Evolutionary conservation across 2,797 vertebrate species (phyloP), one percentile per base, ranked within the genome.

Genomic region (Hipposideros larvatus): DNA sequence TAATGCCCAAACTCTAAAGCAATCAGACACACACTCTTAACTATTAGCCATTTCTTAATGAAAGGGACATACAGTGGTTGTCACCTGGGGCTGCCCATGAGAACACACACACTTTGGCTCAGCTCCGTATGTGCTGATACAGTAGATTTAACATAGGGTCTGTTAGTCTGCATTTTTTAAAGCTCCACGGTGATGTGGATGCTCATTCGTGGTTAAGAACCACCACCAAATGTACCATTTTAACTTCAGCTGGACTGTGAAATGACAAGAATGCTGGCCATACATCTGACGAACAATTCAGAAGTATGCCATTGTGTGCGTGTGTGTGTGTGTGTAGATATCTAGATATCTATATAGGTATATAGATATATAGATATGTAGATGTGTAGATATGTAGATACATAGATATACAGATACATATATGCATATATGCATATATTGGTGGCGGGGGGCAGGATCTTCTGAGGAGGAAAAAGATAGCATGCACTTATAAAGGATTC

Each of bases 181-280:
- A 87, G 7, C 4, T 78, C 53, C 16, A 31, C 9, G 2, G 9
- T 22, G 18, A 57, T 80, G 59, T 9, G 2, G 5, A 63, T 85
- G 15, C 7, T 66, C 51, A 41, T 65, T 11, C 53, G 7, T 0
- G 34, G 16, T 68, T 61, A 34, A 91, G 34, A 78, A 41, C 4
- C n/a, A 46, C 34, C 19, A 43, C 13, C 59, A 86, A 41, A 0
- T 2, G n/a, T 0, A 0, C 41, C 34, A 83, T 41, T 91, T 18
- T 26, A 90, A 82, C 91, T 83, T 91, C 94, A 98, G 84, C 65
- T 93, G 87, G 41, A 5, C 21, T 37, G 28, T 90, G 87, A 98
- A 97, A 77, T 43, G 5, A 91, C 48, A 80, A 80, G 31, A 21
- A 13, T 77, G 74, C 87, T 84, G 70, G 63, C 31, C 70, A 55